Base-by-base conservation (phyloP, 2,888 invertebrate species). In the Diachrysia chrysitis region DNA sequence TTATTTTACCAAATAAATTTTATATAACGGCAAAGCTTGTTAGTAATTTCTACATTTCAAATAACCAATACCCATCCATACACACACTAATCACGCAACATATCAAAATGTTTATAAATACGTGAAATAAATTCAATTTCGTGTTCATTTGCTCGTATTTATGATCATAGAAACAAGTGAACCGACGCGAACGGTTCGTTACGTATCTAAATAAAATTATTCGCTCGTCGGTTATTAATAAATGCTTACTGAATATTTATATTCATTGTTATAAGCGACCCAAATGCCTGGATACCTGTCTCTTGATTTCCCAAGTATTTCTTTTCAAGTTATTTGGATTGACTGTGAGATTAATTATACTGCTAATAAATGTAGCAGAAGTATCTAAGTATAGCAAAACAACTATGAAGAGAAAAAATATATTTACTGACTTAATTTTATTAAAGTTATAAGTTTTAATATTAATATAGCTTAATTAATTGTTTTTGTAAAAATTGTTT, bases 161-260 rank as follows among this genome's bases (percentile, higher is more conserved):
- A 79, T 69, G 73, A 81, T 70, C 82, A 81, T 67, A 73, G 79
- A 60, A 69, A 59, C 55, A 71, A 80, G 57, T 63, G 70, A 68
- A 56, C 66, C 63, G 80, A 57, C 59, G 58, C 66, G 71, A 78
- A 80, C 69, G 80, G 68, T 78, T 82, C 82, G 81, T 81, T 81
- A 78, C 46, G 53, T 71, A 66, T 71, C 76, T 70, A 82, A 82
- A 81, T 80, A 78, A 76, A 81, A 78, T 81, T 61, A 80, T 29
- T 55, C 68, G 25, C 64, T 67, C 68, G 29, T 48, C 46, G 0
- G 57, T 55, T 73, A 79, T 73, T 81, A 79, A 73, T 77, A 72
- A 72, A 79, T 71, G 51, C 64, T 81, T 63, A 72, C 58, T 64
- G 63, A 66, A 70, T 81, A 80, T 80, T 66, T 68, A 53, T 63